Base-by-base conservation (phyloP, 2,888 invertebrate species). In the Colletes collaris region DNA sequence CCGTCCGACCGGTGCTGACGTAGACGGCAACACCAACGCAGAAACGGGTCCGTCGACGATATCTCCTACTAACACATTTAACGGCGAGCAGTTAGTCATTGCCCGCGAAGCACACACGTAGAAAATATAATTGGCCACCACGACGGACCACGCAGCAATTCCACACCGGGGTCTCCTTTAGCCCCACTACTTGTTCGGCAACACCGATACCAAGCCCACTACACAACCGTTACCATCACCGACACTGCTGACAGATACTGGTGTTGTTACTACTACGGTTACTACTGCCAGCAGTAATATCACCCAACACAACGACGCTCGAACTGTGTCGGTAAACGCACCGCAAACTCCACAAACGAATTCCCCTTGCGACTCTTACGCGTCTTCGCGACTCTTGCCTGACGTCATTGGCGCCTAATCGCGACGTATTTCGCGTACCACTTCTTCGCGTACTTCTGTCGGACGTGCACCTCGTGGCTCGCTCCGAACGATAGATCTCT, bases 341-440 rank as follows among this genome's bases (percentile, higher is more conserved):
- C 72, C 71, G 72, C 79, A 64, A 81, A 75, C 81, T 79, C 72
- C 50, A 69, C 72, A 40, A 63, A 76, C 77, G 77, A 86, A 84
- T 77, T 74, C 75, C 74, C 79, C 60, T 65, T 73, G 65, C 72
- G 81, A 72, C 68, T 27, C 27, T 81, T 80, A 76, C 75, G 69
- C 73, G 77, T 79, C 76, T 80, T 82, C 78, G 72, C 81, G 83
- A 75, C 80, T 86, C 85, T 83, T 73, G 85, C 75, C 83, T 90
- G 89, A 90, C 90, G 90, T 90, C 90, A 90, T 88, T 90, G 90
- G 90, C 90, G 90, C 90, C 90, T 90, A 89, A 90, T 88, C 87
- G 85, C 85, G 83, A 79, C 82, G 86, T 87, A 85, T 83, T 84
- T 83, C 79, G 85, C 84, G 81, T 81, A 83, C 75, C 80, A 68